These are phyloP conservation scores for Melanotus villosus DNA, from an alignment of 2,888 invertebrate genomes.

Conservation along the genomic window DNA sequence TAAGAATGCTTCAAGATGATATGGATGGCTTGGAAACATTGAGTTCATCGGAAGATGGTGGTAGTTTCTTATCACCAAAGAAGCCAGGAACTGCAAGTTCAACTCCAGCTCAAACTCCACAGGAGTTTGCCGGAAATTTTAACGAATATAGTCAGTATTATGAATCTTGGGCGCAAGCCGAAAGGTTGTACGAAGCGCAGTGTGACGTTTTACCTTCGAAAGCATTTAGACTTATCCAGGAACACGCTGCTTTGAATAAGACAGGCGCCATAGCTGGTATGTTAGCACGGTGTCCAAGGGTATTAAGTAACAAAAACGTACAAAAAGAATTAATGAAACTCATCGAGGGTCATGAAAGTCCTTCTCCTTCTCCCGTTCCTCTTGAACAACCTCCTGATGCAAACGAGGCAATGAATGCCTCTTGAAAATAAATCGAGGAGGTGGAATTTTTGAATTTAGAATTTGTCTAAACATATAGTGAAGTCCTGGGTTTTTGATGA, in stretches of 20 bases:
- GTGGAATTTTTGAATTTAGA: conserved; percentile 53
- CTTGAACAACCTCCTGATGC: conserved; percentile 52
- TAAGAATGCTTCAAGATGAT: conserved; percentile 73
- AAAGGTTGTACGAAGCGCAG: conserved; percentile 55
- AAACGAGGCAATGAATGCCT: conserved; percentile 51
- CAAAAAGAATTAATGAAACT: conserved; percentile 69
- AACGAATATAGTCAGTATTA: conserved; percentile 72
- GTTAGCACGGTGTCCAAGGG: conserved; percentile 75
- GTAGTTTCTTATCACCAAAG: conserved; percentile 62
- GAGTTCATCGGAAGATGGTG: conserved; percentile 65
- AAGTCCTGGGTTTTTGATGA: conserved; percentile 58
- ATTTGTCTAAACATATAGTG: conserved; percentile 53
- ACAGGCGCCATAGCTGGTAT: conserved; percentile 68
- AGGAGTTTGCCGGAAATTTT: conserved; percentile 68
- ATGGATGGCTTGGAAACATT: conserved; percentile 66
- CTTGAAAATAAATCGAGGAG: conserved; percentile 53
- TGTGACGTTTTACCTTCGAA: conserved; percentile 73
- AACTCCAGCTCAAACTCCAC: conserved; percentile 69
- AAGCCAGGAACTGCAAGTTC: conserved; percentile 66
- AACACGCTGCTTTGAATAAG: conserved; percentile 66
- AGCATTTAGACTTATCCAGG: conserved; percentile 72
- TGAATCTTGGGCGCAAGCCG: conserved; percentile 69
- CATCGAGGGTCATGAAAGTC: conserved; percentile 60
- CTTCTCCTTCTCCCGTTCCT: conserved; percentile 55
- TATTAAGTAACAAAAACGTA: conserved; percentile 74